Evolutionary conservation across 2,113 vertebrate species (phyloP), one percentile per base, ranked within the genome.

Genomic region (Damaliscus lunatus): DNA sequence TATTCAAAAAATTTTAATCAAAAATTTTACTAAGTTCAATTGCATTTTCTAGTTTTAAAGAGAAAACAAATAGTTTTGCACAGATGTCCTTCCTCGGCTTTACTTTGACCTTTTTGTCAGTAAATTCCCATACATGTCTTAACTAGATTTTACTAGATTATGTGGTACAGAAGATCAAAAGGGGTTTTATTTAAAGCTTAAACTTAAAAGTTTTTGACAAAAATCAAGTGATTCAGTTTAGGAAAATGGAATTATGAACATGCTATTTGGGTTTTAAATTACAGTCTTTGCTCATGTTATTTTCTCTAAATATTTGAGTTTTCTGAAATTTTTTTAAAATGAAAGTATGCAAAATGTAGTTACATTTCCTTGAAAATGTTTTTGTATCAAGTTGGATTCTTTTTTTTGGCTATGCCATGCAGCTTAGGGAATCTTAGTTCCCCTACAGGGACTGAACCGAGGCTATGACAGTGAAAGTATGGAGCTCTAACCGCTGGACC

Each of bases 11-110:
- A 88, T 92, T 88, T 31, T 83, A 67, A 48, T 94, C 3, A 93
- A 91, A 90, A 88, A 31, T 67, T 60, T 84, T 94, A 89, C 40
- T 84, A 91, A 62, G 31, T 92, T 89, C 46, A 80, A 89, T 88
- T 84, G 33, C 10, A 95, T 78, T 90, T 92, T 85, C 31, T 95
- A 92, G 57, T 91, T 94, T 88, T 90, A 96, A 86, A 95, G 92
- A 60, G 55, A 98, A 91, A 85, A 81, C 10, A 88, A 96, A 90
- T 82, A 84, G 23, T 86, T 84, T 96, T 96, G 81, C 87, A 96
- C 84, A 88, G 50, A 52, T 50, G 43, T 48, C 82, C 55, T 97
- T 78, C 74, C 48, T 94, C 17, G 48, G 62, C 71, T 60, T 55
- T 6, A 78, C 52, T 89, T 1, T 92, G 91, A 88, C 59, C 81